phyloP scores from a whole-genome alignment of 2,113 vertebrate genomes.

The Corythoichthys haematopterus region DNA sequence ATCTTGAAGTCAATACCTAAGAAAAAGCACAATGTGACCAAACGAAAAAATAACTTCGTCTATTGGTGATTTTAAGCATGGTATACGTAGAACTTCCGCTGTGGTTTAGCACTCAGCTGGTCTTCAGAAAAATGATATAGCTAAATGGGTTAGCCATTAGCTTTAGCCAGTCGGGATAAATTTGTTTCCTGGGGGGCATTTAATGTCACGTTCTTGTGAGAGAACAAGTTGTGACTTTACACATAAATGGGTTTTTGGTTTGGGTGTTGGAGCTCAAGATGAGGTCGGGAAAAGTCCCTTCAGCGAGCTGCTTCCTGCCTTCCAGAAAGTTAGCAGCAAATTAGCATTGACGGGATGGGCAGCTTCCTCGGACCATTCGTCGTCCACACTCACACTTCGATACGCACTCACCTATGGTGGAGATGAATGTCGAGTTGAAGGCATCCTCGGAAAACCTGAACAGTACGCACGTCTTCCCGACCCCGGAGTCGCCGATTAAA shows the following conservation, averaged over 20 bases:
- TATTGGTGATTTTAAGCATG: not conserved
- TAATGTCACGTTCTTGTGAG: not conserved
- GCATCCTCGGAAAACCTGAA: constrained; percentile 97
- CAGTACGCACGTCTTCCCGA: constrained; percentile 94
- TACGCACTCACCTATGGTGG: constrained; percentile 84
- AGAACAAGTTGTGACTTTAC: no score
- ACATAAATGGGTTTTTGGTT: not conserved
- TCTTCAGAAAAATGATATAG: constrained; percentile 23
- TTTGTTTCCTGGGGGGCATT: not conserved
- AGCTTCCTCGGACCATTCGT: constrained; percentile 18
- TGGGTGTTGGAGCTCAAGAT: not conserved
- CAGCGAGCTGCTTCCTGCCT: constrained; percentile 43
- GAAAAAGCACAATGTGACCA: constrained; percentile 11
- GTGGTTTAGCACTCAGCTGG: constrained; percentile 4
- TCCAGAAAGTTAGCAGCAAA: constrained; percentile 49
- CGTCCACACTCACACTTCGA: constrained; percentile 6
- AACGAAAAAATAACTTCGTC: not conserved
- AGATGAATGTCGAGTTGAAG: constrained; percentile 97
- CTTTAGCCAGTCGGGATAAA: not conserved
- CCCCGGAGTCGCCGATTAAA: constrained; percentile 95
- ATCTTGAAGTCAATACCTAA: constrained; percentile 98
- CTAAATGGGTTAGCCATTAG: constrained; percentile 4
- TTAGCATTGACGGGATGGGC: constrained; percentile 63
- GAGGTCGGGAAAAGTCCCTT: not conserved
- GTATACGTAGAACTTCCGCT: not conserved